phyloP scores from a whole-genome alignment of 2,113 vertebrate genomes.

The Orthonyx spaldingii region DNA sequence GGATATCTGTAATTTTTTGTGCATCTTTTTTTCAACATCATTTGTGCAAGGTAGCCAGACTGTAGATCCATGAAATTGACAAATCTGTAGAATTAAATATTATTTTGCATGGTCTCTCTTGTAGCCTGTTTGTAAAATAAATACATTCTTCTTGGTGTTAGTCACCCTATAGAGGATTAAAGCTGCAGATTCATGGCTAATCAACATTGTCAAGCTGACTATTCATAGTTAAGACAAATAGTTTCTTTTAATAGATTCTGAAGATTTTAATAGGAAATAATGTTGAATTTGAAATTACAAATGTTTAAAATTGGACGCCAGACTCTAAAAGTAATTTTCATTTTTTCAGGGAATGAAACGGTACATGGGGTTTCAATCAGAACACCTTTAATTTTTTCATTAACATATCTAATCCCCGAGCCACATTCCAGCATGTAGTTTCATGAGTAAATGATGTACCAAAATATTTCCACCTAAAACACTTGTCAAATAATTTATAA shows the following conservation, averaged over 20 bases:
- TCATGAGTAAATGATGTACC: neutral
- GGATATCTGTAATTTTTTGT: neutral
- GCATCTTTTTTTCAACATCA: neutral
- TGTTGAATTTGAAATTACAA: neutral
- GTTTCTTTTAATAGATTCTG: neutral
- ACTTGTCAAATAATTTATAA: neutral
- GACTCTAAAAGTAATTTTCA: neutral
- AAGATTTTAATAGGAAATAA: neutral
- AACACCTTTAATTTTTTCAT: neutral
- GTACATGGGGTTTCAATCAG: neutral
- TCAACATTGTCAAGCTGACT: neutral
- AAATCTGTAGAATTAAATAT: neutral
- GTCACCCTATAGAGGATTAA: neutral
- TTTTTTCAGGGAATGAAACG: neutral
- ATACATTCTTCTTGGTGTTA: neutral
- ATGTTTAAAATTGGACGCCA: neutral
- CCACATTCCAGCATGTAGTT: neutral
- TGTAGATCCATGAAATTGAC: neutral
- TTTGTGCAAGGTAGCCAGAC: neutral
- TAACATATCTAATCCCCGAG: neutral
- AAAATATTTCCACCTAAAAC: neutral
- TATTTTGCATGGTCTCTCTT: neutral
- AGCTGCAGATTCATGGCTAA: neutral
- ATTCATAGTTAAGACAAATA: neutral
- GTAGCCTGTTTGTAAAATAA: neutral